Evolutionary conservation across 2,888 invertebrate species (phyloP).

Genomic region (Hermodice carunculata): DNA sequence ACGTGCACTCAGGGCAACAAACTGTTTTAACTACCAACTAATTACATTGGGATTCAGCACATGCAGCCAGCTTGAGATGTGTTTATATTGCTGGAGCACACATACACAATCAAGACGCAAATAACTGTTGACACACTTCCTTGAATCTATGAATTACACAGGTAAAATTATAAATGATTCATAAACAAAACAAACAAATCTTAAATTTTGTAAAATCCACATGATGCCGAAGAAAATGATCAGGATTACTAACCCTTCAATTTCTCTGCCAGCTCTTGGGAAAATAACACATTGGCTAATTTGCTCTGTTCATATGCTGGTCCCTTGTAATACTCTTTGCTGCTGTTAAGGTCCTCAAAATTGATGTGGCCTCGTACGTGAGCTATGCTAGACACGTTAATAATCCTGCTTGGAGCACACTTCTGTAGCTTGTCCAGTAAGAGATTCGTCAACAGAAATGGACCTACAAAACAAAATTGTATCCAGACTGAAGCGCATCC

Average conservation of each 20-base stretch:
- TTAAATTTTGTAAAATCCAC: not conserved
- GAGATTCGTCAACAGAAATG: slow-evolving; percentile 85
- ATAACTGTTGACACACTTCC: too few species aligned
- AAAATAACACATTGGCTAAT: slow-evolving; percentile 49
- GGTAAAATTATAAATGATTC: not conserved
- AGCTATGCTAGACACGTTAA: slow-evolving; percentile 90
- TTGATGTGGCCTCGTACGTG: slow-evolving; percentile 74
- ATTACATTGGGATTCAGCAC: too few species aligned
- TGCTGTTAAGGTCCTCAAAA: slow-evolving; percentile 45
- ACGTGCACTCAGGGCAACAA: too few species aligned
- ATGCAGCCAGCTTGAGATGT: too few species aligned
- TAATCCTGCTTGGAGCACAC: slow-evolving; percentile 78
- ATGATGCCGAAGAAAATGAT: not conserved
- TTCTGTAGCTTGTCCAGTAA: slow-evolving; percentile 79
- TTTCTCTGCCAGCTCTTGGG: slow-evolving; percentile 40
- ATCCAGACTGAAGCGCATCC: too few species aligned
- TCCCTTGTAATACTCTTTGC: slow-evolving; percentile 30
- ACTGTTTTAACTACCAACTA: too few species aligned
- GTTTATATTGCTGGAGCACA: too few species aligned
- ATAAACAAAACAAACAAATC: not conserved
- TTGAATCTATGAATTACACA: too few species aligned
- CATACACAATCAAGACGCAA: too few species aligned
- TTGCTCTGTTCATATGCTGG: slow-evolving; percentile 44
- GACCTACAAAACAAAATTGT: slow-evolving; percentile 64
- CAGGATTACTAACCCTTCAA: slow-evolving; percentile 36